Base-by-base conservation (phyloP, 2,888 invertebrate species). In the Cosmopolites sordidus region DNA sequence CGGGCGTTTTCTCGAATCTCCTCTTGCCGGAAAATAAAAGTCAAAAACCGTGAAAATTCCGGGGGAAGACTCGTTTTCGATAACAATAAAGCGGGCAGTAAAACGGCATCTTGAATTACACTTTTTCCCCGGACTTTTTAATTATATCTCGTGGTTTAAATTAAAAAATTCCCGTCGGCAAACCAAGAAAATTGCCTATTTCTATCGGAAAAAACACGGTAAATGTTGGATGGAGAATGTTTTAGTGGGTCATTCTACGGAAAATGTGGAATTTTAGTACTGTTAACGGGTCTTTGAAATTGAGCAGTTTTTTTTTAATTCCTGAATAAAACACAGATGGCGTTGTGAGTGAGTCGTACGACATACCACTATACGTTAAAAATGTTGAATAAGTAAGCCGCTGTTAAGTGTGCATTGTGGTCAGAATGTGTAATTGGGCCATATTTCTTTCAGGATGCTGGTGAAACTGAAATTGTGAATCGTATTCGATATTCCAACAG, bases 141-240 rank as follows among this genome's bases (percentile, higher is more conserved):
- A 56, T 56, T 56, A 48, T 51, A 56, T 48, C 43, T 50, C 69
- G 70, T 63, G 70, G 70, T 70, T 59, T 67, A 71, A 70, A 71
- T 71, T 71, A 71, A 70, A 71, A 72, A 71, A 70, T 69, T 67
- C 67, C 61, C 62, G 66, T 64, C 62, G 66, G 64, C 67, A 68
- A 66, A 70, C 70, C 70, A 71, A 69, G 70, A 70, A 71, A 71
- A 71, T 72, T 72, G 72, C 71, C 71, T 71, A 69, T 70, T 72
- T 72, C 70, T 70, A 69, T 70, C 68, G 30, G 17, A 22, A 37
- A 30, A 30, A 38, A 33, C 27, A 47, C 37, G 47, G 43, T 43
- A 30, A 43, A 22, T 39, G 39, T 18, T 29, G 14, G 14, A 43
- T 18, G 39, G 39, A 43, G 16, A 16, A 38, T 38, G 2, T 41